Evolutionary conservation across 2,113 vertebrate species (phyloP).

Genomic region (Saguinus midas): DNA sequence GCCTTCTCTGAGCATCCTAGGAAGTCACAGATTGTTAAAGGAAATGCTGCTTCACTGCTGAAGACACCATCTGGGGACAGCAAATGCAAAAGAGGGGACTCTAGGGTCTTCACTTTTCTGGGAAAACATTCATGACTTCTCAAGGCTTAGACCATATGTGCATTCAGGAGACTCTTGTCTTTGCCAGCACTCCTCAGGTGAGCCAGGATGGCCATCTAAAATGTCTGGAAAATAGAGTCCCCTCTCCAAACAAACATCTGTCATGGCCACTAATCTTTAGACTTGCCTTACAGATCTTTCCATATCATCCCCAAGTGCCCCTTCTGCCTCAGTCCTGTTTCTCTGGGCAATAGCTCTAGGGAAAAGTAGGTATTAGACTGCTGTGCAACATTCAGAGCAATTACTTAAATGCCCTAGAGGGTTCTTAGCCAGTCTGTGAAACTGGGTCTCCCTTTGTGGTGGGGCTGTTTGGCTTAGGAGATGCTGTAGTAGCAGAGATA

Average conservation of each 20-base stretch:
- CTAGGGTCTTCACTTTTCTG: neutral
- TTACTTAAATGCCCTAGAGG: constrained; percentile 46
- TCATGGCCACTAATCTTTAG: constrained; percentile 42
- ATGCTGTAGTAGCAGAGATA: constrained; percentile 77
- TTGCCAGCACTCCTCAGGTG: constrained; percentile 47
- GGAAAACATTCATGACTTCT: constrained; percentile 29
- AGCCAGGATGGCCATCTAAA: constrained; percentile 27
- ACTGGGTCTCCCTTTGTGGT: constrained; percentile 34
- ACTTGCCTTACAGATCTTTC: constrained; percentile 46
- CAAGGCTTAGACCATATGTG: constrained; percentile 51
- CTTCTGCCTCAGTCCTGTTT: constrained; percentile 3
- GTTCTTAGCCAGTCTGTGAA: constrained; percentile 52
- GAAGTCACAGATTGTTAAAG: constrained; percentile 41
- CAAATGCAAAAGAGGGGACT: constrained; percentile 11
- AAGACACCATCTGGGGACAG: neutral
- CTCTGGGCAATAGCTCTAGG: constrained; percentile 39
- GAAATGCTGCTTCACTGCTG: constrained; percentile 56
- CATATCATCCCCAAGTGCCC: constrained; percentile 19
- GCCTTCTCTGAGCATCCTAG: constrained; percentile 11
- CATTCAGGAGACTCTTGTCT: constrained; percentile 46
- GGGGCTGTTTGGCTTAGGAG: constrained; percentile 24
- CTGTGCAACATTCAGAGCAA: constrained; percentile 40
- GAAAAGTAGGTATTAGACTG: constrained; percentile 48
- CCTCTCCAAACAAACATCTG: constrained; percentile 43
- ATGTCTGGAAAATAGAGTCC: constrained; percentile 34